Evolutionary conservation across 2,888 invertebrate species (phyloP), one percentile per base, ranked within the genome.

Genomic region (Cepaea hortensis): DNA sequence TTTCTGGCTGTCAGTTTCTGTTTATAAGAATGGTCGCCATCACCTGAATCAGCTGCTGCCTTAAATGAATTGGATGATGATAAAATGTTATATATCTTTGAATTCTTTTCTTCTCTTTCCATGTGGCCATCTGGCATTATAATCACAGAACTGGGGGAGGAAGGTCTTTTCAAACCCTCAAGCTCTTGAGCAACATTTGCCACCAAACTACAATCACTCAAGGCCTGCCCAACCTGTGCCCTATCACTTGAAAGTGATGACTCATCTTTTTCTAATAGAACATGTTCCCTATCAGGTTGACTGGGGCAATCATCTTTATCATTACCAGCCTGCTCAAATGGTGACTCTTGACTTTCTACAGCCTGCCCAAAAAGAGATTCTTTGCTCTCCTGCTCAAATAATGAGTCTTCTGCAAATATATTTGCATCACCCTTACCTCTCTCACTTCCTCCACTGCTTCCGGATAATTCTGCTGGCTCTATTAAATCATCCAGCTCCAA

Each of bases 1-100:
- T 88, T 88, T 65, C 87, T 85, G 18, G 89, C 87, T 15, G 87
- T 88, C 18, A 73, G 72, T 65, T 87, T 88, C 18, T 48, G 68
- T 35, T 85, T 85, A 50, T 72, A 62, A 20, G 76, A 13, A 20
- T 75, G 76, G 50, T 50, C 50, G 23, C 4, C 46, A 7, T 65
- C 76, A 48, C 48, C 18, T 13, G 55, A 0, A 15, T 68, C 79
- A 79, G n/a, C 68, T 6, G 48, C 35, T 82, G 82, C 82, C 82
- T 72, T 82, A 6, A 35, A 18, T 35, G 73, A 73, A 72, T 73
- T 70, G 15, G 80, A 35, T 73, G 82, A 23, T 82, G 82, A 72
- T 55, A 82, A 73, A 61, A 82, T 23, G 6, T 72, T 82, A 46
- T 73, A 70, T 55, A 70, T 82, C n/a, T 72, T 82, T 23, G 13